phyloP scores from a whole-genome alignment of 35 echinoderm and acorn worm genomes.

The Apostichopus californicus region DNA sequence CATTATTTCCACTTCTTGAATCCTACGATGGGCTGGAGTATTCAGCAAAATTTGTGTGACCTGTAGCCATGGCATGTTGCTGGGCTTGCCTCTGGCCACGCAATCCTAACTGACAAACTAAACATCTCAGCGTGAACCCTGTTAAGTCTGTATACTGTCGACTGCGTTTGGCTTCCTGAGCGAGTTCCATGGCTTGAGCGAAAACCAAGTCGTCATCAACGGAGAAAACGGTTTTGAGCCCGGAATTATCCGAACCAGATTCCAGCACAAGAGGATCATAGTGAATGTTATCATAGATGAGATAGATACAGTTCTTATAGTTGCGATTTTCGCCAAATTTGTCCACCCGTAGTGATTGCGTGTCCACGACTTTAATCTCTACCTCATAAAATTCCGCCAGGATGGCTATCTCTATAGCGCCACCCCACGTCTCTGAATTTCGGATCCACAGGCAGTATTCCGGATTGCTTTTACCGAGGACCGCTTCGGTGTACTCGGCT shows the following conservation, averaged over 20 bases:
- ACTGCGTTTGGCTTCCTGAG: conserved; percentile 67
- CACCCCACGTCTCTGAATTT: conserved; percentile 77
- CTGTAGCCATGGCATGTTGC: conserved; percentile 79
- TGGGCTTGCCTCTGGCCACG: conserved; percentile 78
- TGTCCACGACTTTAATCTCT: conserved; percentile 81
- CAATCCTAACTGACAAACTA: conserved; percentile 74
- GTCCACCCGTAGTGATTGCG: conserved; percentile 63
- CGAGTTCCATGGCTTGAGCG: conserved; percentile 69
- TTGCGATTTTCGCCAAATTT: conserved; percentile 70
- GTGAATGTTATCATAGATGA: conserved; percentile 83
- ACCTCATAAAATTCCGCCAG: conserved; percentile 74
- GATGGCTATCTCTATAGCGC: conserved; percentile 84
- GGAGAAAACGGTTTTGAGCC: conserved; percentile 59
- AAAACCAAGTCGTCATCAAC: conserved; percentile 64
- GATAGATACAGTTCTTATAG: conserved; percentile 59
- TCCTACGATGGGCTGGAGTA: conserved; percentile 29
- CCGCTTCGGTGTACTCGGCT: conserved; percentile 56
- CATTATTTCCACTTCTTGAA: neutral
- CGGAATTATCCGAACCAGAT: conserved; percentile 23
- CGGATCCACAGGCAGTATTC: conserved; percentile 90
- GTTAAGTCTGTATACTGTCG: conserved; percentile 84
- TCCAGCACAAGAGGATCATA: conserved; percentile 84
- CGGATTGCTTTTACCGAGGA: conserved; percentile 74
- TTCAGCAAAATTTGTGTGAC: conserved; percentile 85
- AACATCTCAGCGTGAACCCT: conserved; percentile 71